Evolutionary conservation across 2,113 vertebrate genomes (phyloP), one percentile per base, ranked within the genome.

Genomic region (Nycticryphes semicollaris): DNA sequence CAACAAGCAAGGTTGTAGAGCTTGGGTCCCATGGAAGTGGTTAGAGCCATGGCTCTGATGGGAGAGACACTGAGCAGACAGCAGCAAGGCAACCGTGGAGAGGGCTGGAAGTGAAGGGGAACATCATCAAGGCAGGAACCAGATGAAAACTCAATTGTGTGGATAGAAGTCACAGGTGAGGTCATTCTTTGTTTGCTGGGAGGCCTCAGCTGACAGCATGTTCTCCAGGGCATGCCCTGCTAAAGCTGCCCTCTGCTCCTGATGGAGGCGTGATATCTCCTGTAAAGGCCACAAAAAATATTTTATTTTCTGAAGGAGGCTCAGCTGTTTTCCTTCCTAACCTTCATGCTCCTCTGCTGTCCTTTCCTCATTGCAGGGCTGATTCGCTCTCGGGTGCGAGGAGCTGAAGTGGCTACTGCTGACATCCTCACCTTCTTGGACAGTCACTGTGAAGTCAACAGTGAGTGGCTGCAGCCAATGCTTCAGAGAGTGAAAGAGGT

Each of bases 401-500:
- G 99, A 74, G 99, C 99, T 35, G 99, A 98, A 43, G 97, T 98
- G 37, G 99, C 99, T 9, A 67, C 98, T 1, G 99, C 99, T 82
- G 97, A 98, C 31, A 94, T 99, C 95, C 98, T 99, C 89, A 99
- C 99, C 70, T 99, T 99, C 96, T 88, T 99, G 97, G 99, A 99
- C 96, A 99, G 99, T 92, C 99, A 99, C 98, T 99, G 99, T 41
- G 99, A 99, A 93, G 99, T 99, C 90, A 99, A 99, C 97, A 96
- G 96, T 0, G 99, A 99, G 89, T 99, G 99, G 99, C 98, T 99
- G 77, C 99, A 99, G 98, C 99, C 99, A 15, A 98, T 99, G 98
- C 98, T 99, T 84, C 99, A 99, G 98, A 97, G 99, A 75, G 99
- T 99, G 50, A 99, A 99, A 96, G 99, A 99, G 99, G 99, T 99